Base-by-base conservation (phyloP, 2,888 invertebrate species). In the Coronaproctus castanopsis region DNA sequence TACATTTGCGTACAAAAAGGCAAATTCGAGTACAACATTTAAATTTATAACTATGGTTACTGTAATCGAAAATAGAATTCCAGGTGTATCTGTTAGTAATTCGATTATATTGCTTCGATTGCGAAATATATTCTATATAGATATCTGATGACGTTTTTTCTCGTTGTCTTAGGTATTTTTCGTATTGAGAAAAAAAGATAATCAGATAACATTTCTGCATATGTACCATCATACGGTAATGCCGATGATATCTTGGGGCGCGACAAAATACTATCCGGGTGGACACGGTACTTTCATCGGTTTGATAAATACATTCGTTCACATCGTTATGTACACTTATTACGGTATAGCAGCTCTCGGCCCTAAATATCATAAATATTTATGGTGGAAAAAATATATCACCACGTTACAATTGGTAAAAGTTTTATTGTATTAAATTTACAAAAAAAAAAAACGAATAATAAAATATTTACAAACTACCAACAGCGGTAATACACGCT, bases 131-230 rank as follows among this genome's bases (percentile, higher is more conserved):
- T n/a, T n/a, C n/a, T n/a, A n/a, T n/a, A n/a, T n/a, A n/a, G n/a
- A n/a, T n/a, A n/a, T n/a, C n/a, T n/a, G n/a, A n/a, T n/a, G n/a
- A n/a, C n/a, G n/a, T n/a, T n/a, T n/a, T n/a, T n/a, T n/a, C n/a
- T n/a, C n/a, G n/a, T n/a, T 14, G 36, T 36, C 14, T 8, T 65
- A 70, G 70, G 65, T 71, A 58, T 76, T 76, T 67, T 76, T 76
- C 67, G 72, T 76, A 48, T 66, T 76, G 65, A 67, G 76, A 49
- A 76, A 76, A 68, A 76, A 76, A 67, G 69, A 72, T 65, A 72
- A 70, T 62, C 76, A 76, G 67, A 72, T 76, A 54, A 72, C 75
- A 10, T 76, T 76, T 65, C 71, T 76, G 49, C 77, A 77, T 66
- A 73, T 76, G 52, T 76, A 76, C 66, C 77, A 77, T 67, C 76